A percentile compares a stretch with the other conserved stretches of the same genome.
These are phyloP conservation scores for Epizoanthus ramosus DNA, from an alignment of 92 coral and sea anemone species.

Conservation along the genomic window DNA sequence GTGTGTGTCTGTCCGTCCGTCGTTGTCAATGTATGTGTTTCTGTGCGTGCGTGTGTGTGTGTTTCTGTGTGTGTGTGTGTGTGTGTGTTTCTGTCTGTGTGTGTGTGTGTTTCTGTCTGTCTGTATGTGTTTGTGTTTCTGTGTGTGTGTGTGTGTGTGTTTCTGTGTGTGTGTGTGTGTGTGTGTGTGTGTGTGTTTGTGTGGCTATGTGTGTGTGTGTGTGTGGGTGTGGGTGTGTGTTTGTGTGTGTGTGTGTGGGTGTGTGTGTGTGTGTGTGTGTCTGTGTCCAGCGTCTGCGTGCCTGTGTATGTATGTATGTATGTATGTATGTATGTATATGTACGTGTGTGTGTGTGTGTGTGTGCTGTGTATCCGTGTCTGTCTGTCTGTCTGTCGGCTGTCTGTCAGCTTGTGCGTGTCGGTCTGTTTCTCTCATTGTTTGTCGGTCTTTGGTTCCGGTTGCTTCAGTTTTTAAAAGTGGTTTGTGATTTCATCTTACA, in stretches of 20 bases:
- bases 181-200: background rate
- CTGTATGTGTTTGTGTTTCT: background rate
- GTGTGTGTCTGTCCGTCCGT: background rate
- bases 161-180: background rate
- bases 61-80: background rate
- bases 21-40: background rate
- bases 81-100: no score
- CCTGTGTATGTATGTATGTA: background rate
- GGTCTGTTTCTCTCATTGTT: background rate
- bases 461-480: background rate
- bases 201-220: background rate
- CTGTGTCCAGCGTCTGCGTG: background rate
- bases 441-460: background rate
- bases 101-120: background rate
- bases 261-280: background rate
- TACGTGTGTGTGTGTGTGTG: background rate
- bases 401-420: background rate
- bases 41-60: background rate
- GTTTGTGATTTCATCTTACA: constrained; percentile 32
- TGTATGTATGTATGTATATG: no score
- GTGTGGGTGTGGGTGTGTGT: background rate
- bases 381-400: background rate
- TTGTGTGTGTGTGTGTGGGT: background rate
- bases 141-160: background rate
- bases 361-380: background rate